Evolutionary conservation across 2,888 invertebrate genomes (phyloP).

Genomic region (Antitype chi): DNA sequence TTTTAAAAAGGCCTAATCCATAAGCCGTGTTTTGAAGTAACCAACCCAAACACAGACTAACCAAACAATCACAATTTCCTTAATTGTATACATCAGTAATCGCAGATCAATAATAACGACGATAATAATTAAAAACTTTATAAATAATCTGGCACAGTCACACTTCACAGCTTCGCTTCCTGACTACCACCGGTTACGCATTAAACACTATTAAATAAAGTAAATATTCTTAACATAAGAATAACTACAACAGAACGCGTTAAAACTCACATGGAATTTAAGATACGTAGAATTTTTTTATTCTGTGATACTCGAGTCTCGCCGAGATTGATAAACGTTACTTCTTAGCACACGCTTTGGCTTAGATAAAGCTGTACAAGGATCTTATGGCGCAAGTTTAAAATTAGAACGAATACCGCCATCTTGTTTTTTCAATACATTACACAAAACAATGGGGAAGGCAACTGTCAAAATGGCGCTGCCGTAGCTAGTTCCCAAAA

Average conservation of each 20-base stretch:
- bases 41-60: constrained; percentile 35
- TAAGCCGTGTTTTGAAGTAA: background rate
- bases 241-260: constrained; percentile 81
- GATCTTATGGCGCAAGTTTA: background rate
- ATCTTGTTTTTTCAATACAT: background rate
- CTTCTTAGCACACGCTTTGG: background rate
- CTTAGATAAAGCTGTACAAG: background rate
- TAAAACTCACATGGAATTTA: constrained; percentile 77
- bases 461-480: too few relatives aligned
- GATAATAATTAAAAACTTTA: constrained; percentile 73
- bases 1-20: background rate
- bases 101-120: constrained; percentile 82
- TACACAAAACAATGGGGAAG: background rate
- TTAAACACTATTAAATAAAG: constrained; percentile 78
- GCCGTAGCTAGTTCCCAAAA: too few relatives aligned
- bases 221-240: constrained; percentile 89
- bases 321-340: constrained; percentile 1
- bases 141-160: constrained; percentile 84
- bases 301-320: constrained; percentile 49
- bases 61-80: constrained; percentile 57
- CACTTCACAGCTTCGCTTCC: constrained; percentile 74
- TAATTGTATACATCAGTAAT: constrained; percentile 72
- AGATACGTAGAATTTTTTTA: constrained; percentile 58
- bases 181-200: constrained; percentile 75
- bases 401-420: background rate